phyloP scores from a whole-genome alignment of 2,113 vertebrate species.

The Podarcis raffonei region DNA sequence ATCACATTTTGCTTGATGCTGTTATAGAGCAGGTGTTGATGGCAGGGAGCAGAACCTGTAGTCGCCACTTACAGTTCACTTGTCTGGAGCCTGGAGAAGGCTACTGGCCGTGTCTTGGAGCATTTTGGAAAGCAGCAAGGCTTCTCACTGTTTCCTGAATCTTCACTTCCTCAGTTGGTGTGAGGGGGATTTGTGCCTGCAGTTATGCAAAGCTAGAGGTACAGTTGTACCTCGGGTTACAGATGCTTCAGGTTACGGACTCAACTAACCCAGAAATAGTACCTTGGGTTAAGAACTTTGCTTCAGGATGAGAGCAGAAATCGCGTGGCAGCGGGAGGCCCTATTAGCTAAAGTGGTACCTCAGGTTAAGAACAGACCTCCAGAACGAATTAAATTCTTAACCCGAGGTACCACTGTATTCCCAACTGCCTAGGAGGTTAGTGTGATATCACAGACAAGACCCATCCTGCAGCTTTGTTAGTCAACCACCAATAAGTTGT shows the following conservation, averaged over 20 bases:
- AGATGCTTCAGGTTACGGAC: too few relatives aligned
- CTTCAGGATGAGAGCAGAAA: too few relatives aligned
- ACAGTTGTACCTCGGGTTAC: too few relatives aligned
- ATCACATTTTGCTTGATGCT: not conserved
- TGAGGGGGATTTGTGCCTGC: not conserved
- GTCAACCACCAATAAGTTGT: not conserved
- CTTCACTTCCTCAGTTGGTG: too few relatives aligned
- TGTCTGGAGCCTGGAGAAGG: not conserved
- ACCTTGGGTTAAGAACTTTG: too few relatives aligned
- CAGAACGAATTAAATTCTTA: too few relatives aligned
- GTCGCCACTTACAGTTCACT: not conserved
- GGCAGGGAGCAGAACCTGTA: too few relatives aligned
- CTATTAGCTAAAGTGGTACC: too few relatives aligned
- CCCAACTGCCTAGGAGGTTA: not conserved
- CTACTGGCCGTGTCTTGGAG: not conserved
- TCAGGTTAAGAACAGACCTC: too few relatives aligned
- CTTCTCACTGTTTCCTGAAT: not conserved
- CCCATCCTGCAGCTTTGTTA: not conserved
- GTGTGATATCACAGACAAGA: not conserved
- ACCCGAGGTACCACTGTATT: too few relatives aligned
- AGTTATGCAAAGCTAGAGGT: not conserved
- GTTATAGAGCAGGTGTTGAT: not conserved
- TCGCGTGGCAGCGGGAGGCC: too few relatives aligned
- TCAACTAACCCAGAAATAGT: too few relatives aligned
- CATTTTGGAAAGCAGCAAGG: not conserved